phyloP scores from a whole-genome alignment of 2,797 vertebrate species.

The Tachyglossus aculeatus region DNA sequence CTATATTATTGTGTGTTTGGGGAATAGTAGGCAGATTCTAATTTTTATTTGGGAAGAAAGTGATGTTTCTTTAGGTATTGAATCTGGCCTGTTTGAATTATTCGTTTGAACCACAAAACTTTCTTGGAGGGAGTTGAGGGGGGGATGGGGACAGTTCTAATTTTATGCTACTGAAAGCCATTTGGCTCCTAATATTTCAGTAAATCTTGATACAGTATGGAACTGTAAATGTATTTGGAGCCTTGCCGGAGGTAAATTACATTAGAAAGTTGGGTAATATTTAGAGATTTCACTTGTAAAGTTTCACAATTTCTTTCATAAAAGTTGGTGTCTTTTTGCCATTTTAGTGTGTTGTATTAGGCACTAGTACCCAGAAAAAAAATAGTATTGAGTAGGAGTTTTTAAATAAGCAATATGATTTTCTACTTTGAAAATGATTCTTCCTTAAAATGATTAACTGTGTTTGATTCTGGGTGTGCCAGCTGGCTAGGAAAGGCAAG shows the following conservation, averaged over 20 bases:
- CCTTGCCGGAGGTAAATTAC: slow-evolving; percentile 31
- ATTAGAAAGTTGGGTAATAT: slow-evolving; percentile 30
- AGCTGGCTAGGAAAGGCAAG: slow-evolving; percentile 61
- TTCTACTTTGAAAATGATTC: slow-evolving; percentile 72
- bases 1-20: slow-evolving; percentile 63
- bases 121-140: slow-evolving; percentile 15
- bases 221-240: slow-evolving; percentile 39
- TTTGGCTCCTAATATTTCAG: slow-evolving; percentile 29
- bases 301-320: slow-evolving; percentile 62
- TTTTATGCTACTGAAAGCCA: slow-evolving; percentile 41
- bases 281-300: slow-evolving; percentile 45
- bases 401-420: slow-evolving; percentile 71
- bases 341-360: slow-evolving; percentile 69
- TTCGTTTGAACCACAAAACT: slow-evolving; percentile 38
- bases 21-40: slow-evolving; percentile 75
- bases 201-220: slow-evolving; percentile 26
- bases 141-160: slow-evolving; percentile 39
- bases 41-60: slow-evolving; percentile 66
- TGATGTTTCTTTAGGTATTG: slow-evolving; percentile 62
- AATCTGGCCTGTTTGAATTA: slow-evolving; percentile 44
- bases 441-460: slow-evolving; percentile 71
- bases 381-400: slow-evolving; percentile 65
- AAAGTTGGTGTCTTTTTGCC: slow-evolving; percentile 63
- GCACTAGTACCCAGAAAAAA: slow-evolving; percentile 61
- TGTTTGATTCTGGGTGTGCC: slow-evolving; percentile 65